These are phyloP conservation scores for Macrotrachela quadricornifera DNA, from an alignment of 1,140 invertebrate species.

Conservation along the genomic window DNA sequence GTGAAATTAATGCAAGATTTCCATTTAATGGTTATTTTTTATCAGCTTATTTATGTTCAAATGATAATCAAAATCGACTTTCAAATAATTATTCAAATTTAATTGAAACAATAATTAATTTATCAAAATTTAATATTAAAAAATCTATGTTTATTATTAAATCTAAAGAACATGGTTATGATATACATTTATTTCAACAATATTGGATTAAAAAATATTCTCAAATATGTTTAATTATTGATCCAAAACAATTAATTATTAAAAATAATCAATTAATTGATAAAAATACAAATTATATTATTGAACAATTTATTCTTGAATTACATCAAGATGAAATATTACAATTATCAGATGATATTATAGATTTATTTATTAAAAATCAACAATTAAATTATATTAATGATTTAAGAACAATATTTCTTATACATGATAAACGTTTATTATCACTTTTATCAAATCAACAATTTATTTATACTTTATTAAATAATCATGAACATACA, in stretches of 20 bases:
- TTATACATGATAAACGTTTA: conserved; percentile 7
- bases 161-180: conserved; percentile 4
- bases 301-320: conserved; percentile 7
- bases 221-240: too few relatives aligned
- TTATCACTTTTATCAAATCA: not conserved
- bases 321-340: conserved; percentile 7
- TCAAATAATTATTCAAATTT: not conserved
- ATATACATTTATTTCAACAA: conserved; percentile 1
- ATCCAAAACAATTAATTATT: too few relatives aligned
- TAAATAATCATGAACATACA: too few relatives aligned
- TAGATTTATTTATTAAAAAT: not conserved
- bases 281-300: not conserved
- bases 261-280: not conserved
- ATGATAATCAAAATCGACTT: not conserved
- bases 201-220: not conserved
- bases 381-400: not conserved
- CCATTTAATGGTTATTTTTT: conserved; percentile 1
- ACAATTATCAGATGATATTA: not conserved
- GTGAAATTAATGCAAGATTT: conserved; percentile 8
- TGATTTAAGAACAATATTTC: conserved; percentile 6
- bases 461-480: too few relatives aligned
- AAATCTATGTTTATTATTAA: not conserved
- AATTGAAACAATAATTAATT: not conserved
- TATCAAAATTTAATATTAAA: not conserved
- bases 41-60: not conserved